Evolutionary conservation across 2,888 invertebrate species (phyloP).

Genomic region (Tetheella fluctuosa): DNA sequence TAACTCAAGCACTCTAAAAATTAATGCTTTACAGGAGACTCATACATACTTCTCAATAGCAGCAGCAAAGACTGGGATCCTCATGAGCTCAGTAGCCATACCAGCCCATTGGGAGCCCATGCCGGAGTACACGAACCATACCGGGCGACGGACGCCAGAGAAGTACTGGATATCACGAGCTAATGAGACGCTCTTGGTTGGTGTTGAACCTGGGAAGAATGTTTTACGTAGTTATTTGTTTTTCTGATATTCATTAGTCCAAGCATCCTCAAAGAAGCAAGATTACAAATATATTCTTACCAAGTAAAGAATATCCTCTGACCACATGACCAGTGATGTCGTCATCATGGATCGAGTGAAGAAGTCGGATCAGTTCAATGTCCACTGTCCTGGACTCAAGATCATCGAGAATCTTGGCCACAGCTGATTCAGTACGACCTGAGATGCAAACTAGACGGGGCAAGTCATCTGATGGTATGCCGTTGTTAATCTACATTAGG

Average conservation of each 20-base stretch:
- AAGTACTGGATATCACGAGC: slow-evolving; percentile 84
- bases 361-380: slow-evolving; percentile 84
- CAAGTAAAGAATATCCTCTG: slow-evolving; percentile 88
- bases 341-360: slow-evolving; percentile 84
- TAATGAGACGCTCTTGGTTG: slow-evolving; percentile 62
- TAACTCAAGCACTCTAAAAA: not conserved
- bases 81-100: slow-evolving; percentile 91
- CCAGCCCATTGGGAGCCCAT: slow-evolving; percentile 96
- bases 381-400: slow-evolving; percentile 86
- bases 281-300: slow-evolving; percentile 38
- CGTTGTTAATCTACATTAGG: slow-evolving; percentile 77
- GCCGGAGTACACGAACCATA: slow-evolving; percentile 96
- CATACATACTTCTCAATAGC: slow-evolving; percentile 85
- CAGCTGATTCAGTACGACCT: slow-evolving; percentile 91
- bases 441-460: slow-evolving; percentile 90
- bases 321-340: slow-evolving; percentile 87
- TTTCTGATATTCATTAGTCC: not conserved
- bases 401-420: slow-evolving; percentile 86
- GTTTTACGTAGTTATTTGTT: not conserved
- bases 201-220: slow-evolving; percentile 70
- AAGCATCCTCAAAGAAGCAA: not conserved
- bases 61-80: slow-evolving; percentile 88
- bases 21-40: not conserved
- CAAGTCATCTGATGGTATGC: slow-evolving; percentile 85
- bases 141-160: slow-evolving; percentile 86